Evolutionary conservation across 2,797 vertebrate species (phyloP).

Genomic region (Tamandua tetradactyla): DNA sequence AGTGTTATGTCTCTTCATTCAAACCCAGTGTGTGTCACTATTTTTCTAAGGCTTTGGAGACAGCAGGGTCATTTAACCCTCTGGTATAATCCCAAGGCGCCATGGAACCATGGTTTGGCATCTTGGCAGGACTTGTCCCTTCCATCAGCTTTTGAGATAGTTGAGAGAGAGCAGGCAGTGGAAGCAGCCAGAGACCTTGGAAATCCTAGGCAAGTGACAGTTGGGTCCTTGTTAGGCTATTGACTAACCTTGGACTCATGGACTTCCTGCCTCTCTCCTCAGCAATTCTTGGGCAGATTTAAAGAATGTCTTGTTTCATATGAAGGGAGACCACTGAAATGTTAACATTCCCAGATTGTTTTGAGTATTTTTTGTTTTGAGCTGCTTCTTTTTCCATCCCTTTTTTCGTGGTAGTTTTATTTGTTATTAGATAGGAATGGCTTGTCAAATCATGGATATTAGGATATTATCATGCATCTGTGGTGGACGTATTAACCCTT

Average conservation of each 20-base stretch:
- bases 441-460: constrained; percentile 69
- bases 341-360: not conserved
- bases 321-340: not conserved
- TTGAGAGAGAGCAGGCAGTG: not conserved
- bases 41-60: not conserved
- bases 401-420: constrained; percentile 50
- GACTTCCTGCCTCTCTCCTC: not conserved
- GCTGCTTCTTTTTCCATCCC: constrained; percentile 63
- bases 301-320: not conserved
- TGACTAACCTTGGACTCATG: not conserved
- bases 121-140: not conserved
- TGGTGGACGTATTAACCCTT: constrained; percentile 39
- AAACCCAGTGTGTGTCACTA: not conserved
- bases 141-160: not conserved
- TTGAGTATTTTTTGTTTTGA: constrained; percentile 51
- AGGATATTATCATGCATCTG: not conserved
- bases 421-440: constrained; percentile 52
- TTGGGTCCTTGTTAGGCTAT: too few species aligned
- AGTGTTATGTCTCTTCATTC: not conserved
- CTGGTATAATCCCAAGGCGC: not conserved
- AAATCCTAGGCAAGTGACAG: not conserved
- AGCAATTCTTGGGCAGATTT: not conserved
- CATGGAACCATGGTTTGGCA: not conserved
- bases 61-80: not conserved
- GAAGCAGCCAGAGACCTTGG: not conserved